Evolutionary conservation across 2,888 invertebrate genomes (phyloP).

Genomic region (Ceriagrion tenellum): DNA sequence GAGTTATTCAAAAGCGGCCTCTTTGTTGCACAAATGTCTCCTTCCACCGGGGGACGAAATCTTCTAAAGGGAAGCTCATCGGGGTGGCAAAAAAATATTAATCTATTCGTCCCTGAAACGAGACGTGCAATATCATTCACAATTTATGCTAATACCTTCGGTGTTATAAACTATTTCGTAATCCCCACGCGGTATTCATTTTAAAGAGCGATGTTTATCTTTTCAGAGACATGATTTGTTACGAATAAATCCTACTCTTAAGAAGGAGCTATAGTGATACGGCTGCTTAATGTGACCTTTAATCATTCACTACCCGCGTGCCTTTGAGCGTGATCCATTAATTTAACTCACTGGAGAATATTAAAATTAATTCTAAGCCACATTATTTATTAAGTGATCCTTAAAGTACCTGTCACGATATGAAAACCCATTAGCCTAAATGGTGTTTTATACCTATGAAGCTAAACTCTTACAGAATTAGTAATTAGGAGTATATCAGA

Average conservation of each 20-base stretch:
- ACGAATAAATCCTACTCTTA: background rate
- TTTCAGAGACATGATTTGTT: background rate
- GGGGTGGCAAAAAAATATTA: background rate
- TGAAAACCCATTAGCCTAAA: no score
- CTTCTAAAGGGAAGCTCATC: background rate
- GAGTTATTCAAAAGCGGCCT: conserved; percentile 58
- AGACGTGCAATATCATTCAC: background rate
- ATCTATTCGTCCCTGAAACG: background rate
- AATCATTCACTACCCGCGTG: background rate
- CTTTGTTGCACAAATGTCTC: conserved; percentile 42
- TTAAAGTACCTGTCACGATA: no score
- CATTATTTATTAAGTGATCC: no score
- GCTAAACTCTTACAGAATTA: no score
- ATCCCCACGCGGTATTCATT: background rate
- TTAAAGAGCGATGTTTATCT: background rate
- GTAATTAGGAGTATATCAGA: no score
- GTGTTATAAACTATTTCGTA: background rate
- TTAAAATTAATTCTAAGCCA: no score
- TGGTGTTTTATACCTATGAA: no score
- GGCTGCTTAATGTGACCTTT: background rate
- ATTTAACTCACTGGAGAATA: background rate
- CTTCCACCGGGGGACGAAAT: background rate
- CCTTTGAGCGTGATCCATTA: background rate
- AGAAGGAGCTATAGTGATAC: no score
- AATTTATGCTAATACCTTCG: background rate